Percentiles rank a stretch among this genome's conserved stretches.
Evolutionary conservation across 2,888 invertebrate species (phyloP).

Genomic region (Onthophagus sagittarius): DNA sequence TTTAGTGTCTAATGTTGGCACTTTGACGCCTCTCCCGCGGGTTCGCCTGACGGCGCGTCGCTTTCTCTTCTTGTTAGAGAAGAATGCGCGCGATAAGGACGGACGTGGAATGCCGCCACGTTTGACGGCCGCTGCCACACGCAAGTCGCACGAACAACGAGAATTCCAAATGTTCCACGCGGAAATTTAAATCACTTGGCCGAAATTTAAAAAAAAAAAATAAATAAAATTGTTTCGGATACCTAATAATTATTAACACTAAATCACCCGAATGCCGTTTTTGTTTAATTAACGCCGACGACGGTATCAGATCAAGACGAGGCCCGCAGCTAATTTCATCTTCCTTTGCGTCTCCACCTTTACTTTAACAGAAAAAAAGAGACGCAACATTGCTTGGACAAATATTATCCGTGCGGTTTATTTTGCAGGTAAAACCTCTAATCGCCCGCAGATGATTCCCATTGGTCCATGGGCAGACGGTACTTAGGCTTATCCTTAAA

Average conservation of each 20-base stretch:
- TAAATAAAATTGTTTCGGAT: slow-evolving; percentile 24
- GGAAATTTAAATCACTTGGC: slow-evolving; percentile 24
- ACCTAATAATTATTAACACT: slow-evolving; percentile 45
- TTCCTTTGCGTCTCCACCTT: background rate
- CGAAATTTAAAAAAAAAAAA: slow-evolving; percentile 23
- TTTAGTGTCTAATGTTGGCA: slow-evolving; percentile 24
- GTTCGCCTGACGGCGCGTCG: slow-evolving; percentile 20
- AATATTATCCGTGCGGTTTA: background rate
- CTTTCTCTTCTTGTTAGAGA: slow-evolving; percentile 26
- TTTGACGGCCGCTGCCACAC: background rate
- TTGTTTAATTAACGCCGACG: slow-evolving; percentile 45
- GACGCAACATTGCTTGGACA: background rate
- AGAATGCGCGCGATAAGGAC: slow-evolving; percentile 20
- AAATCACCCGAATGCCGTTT: slow-evolving; percentile 45
- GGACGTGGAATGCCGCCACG: slow-evolving; percentile 11
- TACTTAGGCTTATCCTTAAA: no score
- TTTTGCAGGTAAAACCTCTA: no score
- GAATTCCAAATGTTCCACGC: slow-evolving; percentile 4
- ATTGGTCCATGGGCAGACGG: no score
- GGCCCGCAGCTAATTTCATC: slow-evolving; percentile 25
- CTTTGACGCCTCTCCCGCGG: slow-evolving; percentile 25
- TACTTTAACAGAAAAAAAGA: no score
- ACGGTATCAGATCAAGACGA: slow-evolving; percentile 43
- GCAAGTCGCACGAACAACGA: background rate
- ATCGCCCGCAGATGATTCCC: no score